Percentiles rank a stretch among this genome's conserved stretches.
Conservation (phyloP, 2,113 vertebrate species). For the Tupaia chinensis region DNA sequence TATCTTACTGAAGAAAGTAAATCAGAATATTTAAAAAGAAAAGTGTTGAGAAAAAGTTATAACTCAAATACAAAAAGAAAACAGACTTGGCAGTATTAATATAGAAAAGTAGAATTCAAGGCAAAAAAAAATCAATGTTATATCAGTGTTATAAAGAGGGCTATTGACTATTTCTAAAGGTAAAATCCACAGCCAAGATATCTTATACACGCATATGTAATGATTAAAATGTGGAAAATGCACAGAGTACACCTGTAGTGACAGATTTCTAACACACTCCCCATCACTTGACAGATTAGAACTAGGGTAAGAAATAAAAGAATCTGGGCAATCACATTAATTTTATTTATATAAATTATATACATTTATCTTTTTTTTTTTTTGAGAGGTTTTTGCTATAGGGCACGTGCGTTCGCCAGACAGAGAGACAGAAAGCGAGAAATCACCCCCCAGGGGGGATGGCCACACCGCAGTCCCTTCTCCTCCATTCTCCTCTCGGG, state of each 20-base stretch:
- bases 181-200: not conserved
- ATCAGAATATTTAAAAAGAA: not conserved
- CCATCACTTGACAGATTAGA: not conserved
- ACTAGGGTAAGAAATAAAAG: not conserved
- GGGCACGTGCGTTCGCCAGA: too few relatives aligned
- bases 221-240: not conserved
- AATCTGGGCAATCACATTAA: not conserved
- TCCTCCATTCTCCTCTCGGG: too few relatives aligned
- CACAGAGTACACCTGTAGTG: not conserved
- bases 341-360: not conserved
- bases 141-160: not conserved
- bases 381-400: too few relatives aligned
- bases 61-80: not conserved
- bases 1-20: conserved; percentile 6
- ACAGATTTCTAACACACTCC: not conserved
- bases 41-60: not conserved
- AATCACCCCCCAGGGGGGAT: too few relatives aligned
- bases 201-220: not conserved
- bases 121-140: not conserved
- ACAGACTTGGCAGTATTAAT: not conserved
- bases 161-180: not conserved
- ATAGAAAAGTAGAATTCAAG: conserved; percentile 30
- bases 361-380: not conserved
- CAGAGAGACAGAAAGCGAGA: too few relatives aligned
- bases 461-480: too few relatives aligned